phyloP scores from a whole-genome alignment of 2,113 vertebrate genomes.

The Saccopteryx bilineata region DNA sequence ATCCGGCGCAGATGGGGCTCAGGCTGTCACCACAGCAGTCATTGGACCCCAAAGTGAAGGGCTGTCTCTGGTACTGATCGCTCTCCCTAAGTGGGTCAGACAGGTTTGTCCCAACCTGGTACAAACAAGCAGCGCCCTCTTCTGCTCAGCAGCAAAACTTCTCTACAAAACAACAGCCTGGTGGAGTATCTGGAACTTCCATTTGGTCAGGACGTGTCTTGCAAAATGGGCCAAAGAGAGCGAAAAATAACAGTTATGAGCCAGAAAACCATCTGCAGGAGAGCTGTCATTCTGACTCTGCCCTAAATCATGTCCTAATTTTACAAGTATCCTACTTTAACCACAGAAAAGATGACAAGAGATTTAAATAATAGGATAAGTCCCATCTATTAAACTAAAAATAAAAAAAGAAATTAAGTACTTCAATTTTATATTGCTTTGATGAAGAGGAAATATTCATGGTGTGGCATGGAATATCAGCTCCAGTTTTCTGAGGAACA shows the following conservation, averaged over 20 bases:
- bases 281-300: slow-evolving; percentile 40
- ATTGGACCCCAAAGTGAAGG: background rate
- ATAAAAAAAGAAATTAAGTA: background rate
- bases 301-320: slow-evolving; percentile 49
- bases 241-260: background rate
- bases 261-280: background rate
- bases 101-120: background rate
- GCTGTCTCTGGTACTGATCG: fast-evolving
- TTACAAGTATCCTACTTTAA: slow-evolving; percentile 46
- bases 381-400: slow-evolving; percentile 48
- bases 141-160: slow-evolving; percentile 61
- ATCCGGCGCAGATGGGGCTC: background rate
- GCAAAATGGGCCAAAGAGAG: background rate
- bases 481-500: slow-evolving; percentile 49
- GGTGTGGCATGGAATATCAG: background rate
- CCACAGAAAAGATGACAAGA: slow-evolving; percentile 38
- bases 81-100: background rate
- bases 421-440: background rate
- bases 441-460: background rate
- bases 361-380: slow-evolving; percentile 39
- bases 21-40: fast-evolving
- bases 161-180: background rate
- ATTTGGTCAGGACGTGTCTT: background rate
- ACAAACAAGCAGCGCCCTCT: slow-evolving; percentile 75
- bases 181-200: background rate